These are phyloP conservation scores for Vidua macroura DNA, from an alignment of 2,113 vertebrate species.

Conservation along the genomic window DNA sequence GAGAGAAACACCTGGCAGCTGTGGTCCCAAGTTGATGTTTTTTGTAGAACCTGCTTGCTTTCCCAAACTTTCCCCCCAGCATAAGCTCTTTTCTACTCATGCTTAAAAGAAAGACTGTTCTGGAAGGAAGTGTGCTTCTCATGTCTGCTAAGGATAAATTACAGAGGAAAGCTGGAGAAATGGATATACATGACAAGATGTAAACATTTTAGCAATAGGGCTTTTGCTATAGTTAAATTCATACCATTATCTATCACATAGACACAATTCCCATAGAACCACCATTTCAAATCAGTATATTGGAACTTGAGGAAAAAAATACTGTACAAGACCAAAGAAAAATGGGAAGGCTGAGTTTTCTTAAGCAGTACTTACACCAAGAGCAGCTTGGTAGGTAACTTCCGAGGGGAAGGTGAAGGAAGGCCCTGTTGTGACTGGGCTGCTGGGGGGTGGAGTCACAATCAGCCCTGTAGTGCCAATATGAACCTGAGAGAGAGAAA, in stretches of 20 bases:
- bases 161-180: background rate
- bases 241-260: background rate
- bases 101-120: background rate
- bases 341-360: background rate
- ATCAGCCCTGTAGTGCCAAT: slow-evolving; percentile 95
- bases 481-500: slow-evolving; percentile 83
- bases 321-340: background rate
- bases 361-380: slow-evolving; percentile 72
- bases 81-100: background rate
- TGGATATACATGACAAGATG: background rate
- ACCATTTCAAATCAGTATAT: background rate
- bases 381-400: slow-evolving; percentile 83
- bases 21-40: background rate
- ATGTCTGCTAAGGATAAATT: background rate
- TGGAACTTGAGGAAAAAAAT: background rate
- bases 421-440: slow-evolving; percentile 91
- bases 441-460: slow-evolving; percentile 96
- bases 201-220: background rate
- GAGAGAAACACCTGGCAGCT: background rate
- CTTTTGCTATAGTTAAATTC: background rate
- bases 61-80: background rate
- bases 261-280: background rate
- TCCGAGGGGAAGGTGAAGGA: slow-evolving; percentile 94
- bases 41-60: background rate
- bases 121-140: background rate